Percentiles rank a stretch among this genome's conserved stretches.
Conservation (phyloP, 2,888 invertebrate species). For the Kuschelorhynchus macadamiae region DNA sequence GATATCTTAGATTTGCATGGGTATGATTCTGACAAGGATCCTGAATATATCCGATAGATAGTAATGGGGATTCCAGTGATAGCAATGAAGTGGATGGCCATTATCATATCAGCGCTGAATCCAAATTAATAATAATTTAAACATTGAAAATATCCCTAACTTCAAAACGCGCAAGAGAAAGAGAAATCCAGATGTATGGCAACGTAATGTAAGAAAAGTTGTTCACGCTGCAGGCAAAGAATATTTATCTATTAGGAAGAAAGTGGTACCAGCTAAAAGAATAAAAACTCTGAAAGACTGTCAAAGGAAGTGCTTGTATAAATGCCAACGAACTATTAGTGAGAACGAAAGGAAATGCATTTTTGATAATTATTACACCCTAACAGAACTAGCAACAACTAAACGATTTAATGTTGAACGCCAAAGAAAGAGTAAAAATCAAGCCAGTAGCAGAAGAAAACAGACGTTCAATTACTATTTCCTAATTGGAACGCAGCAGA, state of each 20-base stretch:
- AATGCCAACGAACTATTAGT: conserved; percentile 18
- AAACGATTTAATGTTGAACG: conserved; percentile 20
- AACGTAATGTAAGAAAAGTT: conserved; percentile 33
- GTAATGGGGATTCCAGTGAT: not conserved
- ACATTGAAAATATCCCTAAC: too few relatives aligned
- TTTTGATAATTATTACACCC: conserved; percentile 24
- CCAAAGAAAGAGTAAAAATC: conserved; percentile 29
- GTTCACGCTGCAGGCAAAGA: conserved; percentile 24
- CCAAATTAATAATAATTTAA: not conserved
- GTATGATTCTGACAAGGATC: too few relatives aligned
- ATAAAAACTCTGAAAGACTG: conserved; percentile 31
- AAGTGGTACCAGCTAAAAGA: conserved; percentile 28
- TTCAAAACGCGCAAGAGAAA: conserved; percentile 30
- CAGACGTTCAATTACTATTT: conserved; percentile 25
- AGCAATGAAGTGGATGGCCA: not conserved
- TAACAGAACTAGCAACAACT: conserved; percentile 26
- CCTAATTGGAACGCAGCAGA: not conserved
- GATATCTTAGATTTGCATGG: too few relatives aligned
- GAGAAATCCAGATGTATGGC: conserved; percentile 29
- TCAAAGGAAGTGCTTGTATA: conserved; percentile 1
- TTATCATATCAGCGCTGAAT: not conserved
- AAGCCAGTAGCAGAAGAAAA: conserved; percentile 24
- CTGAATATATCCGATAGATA: too few relatives aligned
- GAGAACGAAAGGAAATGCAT: conserved; percentile 28
- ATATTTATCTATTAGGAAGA: conserved; percentile 29